phyloP scores from a whole-genome alignment of 2,888 invertebrate species.

The Hemicrepidius hirtus region DNA sequence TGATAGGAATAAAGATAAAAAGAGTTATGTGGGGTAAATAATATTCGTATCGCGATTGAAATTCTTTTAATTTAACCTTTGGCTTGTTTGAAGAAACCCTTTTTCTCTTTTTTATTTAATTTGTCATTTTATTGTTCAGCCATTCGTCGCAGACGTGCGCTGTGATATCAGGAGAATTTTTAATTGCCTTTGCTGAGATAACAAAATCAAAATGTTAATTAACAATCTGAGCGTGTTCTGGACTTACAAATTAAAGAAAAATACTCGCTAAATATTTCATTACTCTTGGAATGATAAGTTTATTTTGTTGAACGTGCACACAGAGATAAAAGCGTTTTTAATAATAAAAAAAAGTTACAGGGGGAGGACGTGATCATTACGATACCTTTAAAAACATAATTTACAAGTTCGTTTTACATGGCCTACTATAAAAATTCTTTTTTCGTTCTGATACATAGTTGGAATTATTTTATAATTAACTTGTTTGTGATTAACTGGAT shows the following conservation, averaged over 20 bases:
- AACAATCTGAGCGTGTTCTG: slow-evolving; percentile 70
- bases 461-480: neutral
- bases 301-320: slow-evolving; percentile 54
- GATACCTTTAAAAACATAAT: slow-evolving; percentile 27
- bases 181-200: slow-evolving; percentile 72
- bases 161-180: slow-evolving; percentile 70
- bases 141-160: slow-evolving; percentile 66
- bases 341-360: slow-evolving; percentile 31
- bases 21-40: slow-evolving; percentile 55
- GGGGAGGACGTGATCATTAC: neutral
- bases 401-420: neutral
- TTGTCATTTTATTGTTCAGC: slow-evolving; percentile 70
- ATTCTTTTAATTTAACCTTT: slow-evolving; percentile 70
- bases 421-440: too few relatives aligned
- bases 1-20: slow-evolving; percentile 52
- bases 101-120: slow-evolving; percentile 68
- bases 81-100: slow-evolving; percentile 69
- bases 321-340: slow-evolving; percentile 46
- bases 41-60: slow-evolving; percentile 66
- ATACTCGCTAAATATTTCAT: slow-evolving; percentile 70
- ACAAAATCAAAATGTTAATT: slow-evolving; percentile 73
- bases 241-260: slow-evolving; percentile 71
- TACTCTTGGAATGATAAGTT: slow-evolving; percentile 57
- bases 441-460: neutral
- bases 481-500: neutral